A percentile compares a stretch with the other conserved stretches of the same genome.
Evolutionary conservation across 2,888 invertebrate genomes (phyloP).

Genomic region (Nipponacmea schrenckii): DNA sequence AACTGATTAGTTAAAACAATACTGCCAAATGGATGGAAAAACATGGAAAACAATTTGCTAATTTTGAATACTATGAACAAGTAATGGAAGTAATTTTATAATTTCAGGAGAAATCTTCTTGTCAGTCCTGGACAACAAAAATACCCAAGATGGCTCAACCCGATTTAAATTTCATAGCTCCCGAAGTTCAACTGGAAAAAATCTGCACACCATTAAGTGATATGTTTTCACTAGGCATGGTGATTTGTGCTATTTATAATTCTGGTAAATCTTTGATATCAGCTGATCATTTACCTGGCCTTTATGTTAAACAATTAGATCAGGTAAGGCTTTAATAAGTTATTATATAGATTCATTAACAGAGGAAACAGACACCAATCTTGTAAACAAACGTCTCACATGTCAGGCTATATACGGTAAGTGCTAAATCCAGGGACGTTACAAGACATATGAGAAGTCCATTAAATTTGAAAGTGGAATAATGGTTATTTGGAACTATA

Average conservation of each 20-base stretch:
- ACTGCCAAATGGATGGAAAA: no score
- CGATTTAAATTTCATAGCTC: slow-evolving; percentile 92
- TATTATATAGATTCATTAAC: not conserved
- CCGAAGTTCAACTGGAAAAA: slow-evolving; percentile 85
- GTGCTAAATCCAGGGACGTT: no score
- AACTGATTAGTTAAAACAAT: no score
- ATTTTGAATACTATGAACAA: no score
- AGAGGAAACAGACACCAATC: not conserved
- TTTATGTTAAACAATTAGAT: slow-evolving; percentile 91
- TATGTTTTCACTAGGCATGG: slow-evolving; percentile 95
- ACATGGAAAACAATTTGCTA: no score
- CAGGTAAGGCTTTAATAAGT: slow-evolving; percentile 73
- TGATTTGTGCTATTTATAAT: slow-evolving; percentile 92
- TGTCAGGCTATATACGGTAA: no score
- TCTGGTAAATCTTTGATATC: slow-evolving; percentile 88
- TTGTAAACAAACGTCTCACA: no score
- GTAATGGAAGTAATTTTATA: slow-evolving; percentile 18
- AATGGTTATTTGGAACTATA: no score
- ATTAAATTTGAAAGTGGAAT: no score
- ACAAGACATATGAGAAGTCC: no score
- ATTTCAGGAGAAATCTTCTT: slow-evolving; percentile 80
- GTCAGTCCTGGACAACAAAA: slow-evolving; percentile 90
- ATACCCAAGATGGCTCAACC: slow-evolving; percentile 93
- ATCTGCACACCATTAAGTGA: slow-evolving; percentile 83
- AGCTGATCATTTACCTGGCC: slow-evolving; percentile 87